phyloP scores from a whole-genome alignment of 2,113 vertebrate genomes.

The Phaetusa simplex region DNA sequence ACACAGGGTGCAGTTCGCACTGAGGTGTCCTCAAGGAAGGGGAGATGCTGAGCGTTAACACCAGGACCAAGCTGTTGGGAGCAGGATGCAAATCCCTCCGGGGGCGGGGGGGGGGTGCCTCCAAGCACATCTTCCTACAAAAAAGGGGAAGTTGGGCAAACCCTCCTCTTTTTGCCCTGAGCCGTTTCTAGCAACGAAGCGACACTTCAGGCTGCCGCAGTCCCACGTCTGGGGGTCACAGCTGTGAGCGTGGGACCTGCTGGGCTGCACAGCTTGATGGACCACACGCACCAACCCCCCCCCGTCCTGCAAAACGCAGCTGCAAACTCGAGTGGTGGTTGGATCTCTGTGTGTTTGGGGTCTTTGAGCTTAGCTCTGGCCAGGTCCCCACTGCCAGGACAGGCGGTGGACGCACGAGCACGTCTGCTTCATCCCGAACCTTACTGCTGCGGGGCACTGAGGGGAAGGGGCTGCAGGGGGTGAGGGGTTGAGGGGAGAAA shows the following conservation, averaged over 20 bases:
- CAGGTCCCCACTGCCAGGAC: not conserved
- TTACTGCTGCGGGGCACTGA: not conserved
- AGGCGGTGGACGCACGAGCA: not conserved
- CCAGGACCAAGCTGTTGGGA: not conserved
- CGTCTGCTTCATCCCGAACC: not conserved
- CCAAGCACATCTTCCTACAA: not conserved
- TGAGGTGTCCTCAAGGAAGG: not conserved
- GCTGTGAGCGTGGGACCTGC: not conserved
- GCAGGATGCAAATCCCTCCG: not conserved
- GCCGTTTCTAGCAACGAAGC: not conserved
- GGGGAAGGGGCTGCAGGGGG: not conserved
- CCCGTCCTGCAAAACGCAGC: not conserved
- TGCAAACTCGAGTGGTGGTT: not conserved
- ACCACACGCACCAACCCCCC: no score
- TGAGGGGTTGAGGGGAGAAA: not conserved
- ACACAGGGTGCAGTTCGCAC: not conserved
- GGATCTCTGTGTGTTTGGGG: not conserved
- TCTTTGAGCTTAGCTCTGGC: not conserved
- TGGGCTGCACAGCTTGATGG: not conserved
- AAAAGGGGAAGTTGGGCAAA: not conserved
- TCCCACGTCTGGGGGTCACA: not conserved
- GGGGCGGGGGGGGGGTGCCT: not conserved
- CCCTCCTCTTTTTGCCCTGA: not conserved
- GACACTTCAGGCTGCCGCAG: rapidly evolving
- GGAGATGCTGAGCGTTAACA: not conserved